These are phyloP conservation scores for Columbina picui DNA, from an alignment of 2,113 vertebrate species.

Conservation along the genomic window DNA sequence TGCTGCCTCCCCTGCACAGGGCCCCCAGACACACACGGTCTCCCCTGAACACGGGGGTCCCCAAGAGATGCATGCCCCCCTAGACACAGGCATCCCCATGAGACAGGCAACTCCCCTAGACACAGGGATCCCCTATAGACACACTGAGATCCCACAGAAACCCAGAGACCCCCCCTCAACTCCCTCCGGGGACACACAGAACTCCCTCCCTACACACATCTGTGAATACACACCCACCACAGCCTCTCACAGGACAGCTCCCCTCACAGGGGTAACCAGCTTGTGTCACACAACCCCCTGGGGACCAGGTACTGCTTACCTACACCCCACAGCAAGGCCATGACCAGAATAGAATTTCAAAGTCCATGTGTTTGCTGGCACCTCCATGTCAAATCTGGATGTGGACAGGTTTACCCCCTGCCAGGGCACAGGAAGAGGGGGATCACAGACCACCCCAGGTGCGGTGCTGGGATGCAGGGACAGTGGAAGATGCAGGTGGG, in stretches of 20 bases:
- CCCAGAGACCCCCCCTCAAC: neutral
- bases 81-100: accelerated
- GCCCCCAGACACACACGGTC: too few relatives aligned
- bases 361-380: accelerated
- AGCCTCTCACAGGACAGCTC: accelerated
- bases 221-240: neutral
- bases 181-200: neutral
- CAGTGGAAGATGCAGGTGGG: neutral
- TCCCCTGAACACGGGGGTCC: accelerated
- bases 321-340: accelerated
- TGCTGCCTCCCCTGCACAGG: neutral
- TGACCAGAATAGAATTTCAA: neutral
- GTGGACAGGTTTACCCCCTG: accelerated
- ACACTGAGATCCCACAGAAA: accelerated
- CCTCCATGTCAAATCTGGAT: neutral
- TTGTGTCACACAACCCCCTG: neutral
- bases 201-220: neutral
- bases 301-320: too few relatives aligned
- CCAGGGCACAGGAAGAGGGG: neutral
- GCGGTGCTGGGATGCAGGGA: accelerated
- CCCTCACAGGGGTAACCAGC: neutral
- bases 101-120: accelerated
- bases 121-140: neutral
- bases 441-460: neutral
- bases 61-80: too few relatives aligned